Evolutionary conservation across 2,113 vertebrate species (phyloP).

Genomic region (Dasypus novemcinctus): DNA sequence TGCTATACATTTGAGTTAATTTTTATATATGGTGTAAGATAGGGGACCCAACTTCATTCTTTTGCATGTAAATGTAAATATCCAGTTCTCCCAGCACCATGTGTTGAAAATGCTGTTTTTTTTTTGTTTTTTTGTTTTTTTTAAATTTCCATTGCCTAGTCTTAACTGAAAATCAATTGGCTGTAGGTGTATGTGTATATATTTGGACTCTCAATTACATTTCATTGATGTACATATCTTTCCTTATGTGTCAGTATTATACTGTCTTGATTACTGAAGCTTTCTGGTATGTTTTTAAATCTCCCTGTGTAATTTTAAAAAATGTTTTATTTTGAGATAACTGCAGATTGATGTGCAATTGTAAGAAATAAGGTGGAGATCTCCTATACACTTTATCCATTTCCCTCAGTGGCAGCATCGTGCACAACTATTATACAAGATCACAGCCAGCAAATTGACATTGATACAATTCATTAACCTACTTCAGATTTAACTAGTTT

Average conservation of each 20-base stretch:
- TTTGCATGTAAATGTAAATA: no score
- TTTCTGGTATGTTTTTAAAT: no score
- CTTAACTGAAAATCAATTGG: neutral
- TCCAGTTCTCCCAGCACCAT: neutral
- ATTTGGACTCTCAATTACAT: neutral
- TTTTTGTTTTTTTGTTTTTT: neutral
- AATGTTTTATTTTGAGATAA: conserved; percentile 13
- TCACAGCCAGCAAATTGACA: neutral
- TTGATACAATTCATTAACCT: neutral
- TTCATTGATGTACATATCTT: neutral
- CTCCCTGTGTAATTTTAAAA: neutral
- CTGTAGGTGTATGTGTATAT: neutral
- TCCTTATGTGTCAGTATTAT: neutral
- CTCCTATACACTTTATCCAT: neutral
- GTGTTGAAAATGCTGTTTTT: neutral
- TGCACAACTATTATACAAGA: neutral
- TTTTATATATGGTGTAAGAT: no score
- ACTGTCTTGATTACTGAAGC: neutral
- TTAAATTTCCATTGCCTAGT: neutral
- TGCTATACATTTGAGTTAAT: no score
- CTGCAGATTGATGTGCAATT: no score
- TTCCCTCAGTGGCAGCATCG: neutral
- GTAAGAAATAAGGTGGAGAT: neutral
- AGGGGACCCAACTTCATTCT: no score
- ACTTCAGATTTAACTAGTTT: neutral